Conservation (phyloP, 2,113 vertebrate genomes). For the Cheilinus undulatus region DNA sequence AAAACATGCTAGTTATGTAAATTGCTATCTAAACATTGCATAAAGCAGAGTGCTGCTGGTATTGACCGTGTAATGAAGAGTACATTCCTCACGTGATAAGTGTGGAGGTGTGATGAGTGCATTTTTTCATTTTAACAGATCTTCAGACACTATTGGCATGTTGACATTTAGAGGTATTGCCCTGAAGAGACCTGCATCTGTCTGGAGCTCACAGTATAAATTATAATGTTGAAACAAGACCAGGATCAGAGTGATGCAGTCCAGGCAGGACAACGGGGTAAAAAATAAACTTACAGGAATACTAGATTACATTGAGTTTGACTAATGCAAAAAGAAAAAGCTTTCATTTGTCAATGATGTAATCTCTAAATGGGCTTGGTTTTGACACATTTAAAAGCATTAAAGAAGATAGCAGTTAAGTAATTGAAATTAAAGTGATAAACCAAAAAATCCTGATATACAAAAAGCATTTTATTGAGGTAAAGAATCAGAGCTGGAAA, state of each 20-base stretch:
- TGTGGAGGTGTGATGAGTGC: slow-evolving; percentile 55
- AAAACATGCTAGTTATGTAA: slow-evolving; percentile 45
- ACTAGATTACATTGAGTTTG: not conserved
- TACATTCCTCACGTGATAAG: slow-evolving; percentile 24
- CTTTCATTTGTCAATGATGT: too few relatives aligned
- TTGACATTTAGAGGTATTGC: not conserved
- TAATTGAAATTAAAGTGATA: too few relatives aligned
- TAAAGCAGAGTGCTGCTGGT: slow-evolving; percentile 33
- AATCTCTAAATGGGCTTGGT: too few relatives aligned
- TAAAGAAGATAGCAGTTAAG: too few relatives aligned
- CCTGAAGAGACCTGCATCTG: slow-evolving; percentile 3
- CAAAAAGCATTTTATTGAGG: too few relatives aligned
- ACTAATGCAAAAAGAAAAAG: not conserved
- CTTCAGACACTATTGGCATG: slow-evolving; percentile 7
- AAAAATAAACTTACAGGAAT: not conserved
- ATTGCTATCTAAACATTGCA: slow-evolving; percentile 65
- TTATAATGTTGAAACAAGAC: slow-evolving; percentile 37
- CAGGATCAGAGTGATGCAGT: slow-evolving; percentile 27
- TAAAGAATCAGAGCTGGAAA: too few relatives aligned
- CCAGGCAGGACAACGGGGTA: not conserved
- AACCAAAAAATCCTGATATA: too few relatives aligned
- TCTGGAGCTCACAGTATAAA: slow-evolving; percentile 40
- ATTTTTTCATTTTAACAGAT: slow-evolving; percentile 62
- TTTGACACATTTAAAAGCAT: too few relatives aligned
- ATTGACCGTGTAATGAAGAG: slow-evolving; percentile 34